A percentile compares a stretch with the other conserved stretches of the same genome.
These are phyloP conservation scores for Clamator glandarius DNA, from an alignment of 2,797 vertebrate species.

Conservation along the genomic window DNA sequence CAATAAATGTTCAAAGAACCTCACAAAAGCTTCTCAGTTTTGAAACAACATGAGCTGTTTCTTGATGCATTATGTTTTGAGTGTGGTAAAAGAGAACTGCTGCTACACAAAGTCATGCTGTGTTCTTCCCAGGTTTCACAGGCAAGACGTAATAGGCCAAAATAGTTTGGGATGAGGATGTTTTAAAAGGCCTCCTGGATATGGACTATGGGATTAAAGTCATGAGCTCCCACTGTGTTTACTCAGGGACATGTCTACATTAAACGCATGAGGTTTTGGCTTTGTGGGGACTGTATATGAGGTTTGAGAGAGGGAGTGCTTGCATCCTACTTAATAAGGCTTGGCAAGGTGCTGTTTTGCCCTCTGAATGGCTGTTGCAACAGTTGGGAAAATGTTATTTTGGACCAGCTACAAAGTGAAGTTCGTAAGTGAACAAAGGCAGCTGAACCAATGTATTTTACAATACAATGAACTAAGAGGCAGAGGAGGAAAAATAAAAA, in stretches of 20 bases:
- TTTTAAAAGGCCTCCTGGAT: neutral
- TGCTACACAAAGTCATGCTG: fast-evolving
- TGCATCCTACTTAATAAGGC: neutral
- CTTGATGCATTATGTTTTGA: neutral
- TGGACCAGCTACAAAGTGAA: neutral
- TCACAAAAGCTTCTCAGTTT: neutral
- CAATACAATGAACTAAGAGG: neutral
- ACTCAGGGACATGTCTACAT: neutral
- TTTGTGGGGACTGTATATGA: neutral
- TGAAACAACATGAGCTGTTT: neutral
- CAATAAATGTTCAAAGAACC: neutral
- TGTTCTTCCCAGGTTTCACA: neutral
- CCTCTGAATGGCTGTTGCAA: neutral
- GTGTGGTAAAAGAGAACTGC: neutral
- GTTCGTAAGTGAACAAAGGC: too few relatives aligned
- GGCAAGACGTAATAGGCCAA: neutral
- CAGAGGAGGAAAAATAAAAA: neutral
- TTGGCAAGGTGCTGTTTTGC: neutral
- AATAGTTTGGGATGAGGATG: neutral
- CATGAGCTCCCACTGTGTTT: neutral
- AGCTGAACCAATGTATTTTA: neutral
- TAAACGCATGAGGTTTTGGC: neutral
- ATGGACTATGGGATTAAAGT: neutral
- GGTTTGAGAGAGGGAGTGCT: neutral
- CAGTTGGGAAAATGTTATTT: neutral